Evolutionary conservation across 2,888 invertebrate species (phyloP), one percentile per base, ranked within the genome.

Genomic region (Stramonita haemastoma): DNA sequence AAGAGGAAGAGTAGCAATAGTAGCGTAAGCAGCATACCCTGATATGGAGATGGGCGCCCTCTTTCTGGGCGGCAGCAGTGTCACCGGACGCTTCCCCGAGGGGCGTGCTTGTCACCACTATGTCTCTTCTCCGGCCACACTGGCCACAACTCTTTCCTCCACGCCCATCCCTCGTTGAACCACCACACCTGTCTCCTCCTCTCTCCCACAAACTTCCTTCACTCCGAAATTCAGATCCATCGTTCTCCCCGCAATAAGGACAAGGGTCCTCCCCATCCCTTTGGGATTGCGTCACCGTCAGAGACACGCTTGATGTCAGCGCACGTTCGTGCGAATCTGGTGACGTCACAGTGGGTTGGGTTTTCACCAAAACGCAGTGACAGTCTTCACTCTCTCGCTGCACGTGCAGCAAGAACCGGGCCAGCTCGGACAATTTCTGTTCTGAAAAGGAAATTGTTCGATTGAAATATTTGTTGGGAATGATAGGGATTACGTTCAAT

Each of bases 371-470:
- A 26, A 84, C 84, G 15, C 84, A 84, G 57, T 84, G 84, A 84
- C 84, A 84, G 84, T 84, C 56, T 29, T 57, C 56, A n/a, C 56
- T 29, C 56, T 84, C 57, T 84, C n/a, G 57, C n/a, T 84, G 84
- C 57, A 84, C 84, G 84, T 84, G 84, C 57, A 84, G 57, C 29
- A 84, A 29, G 22, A 84, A 84, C 57, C 57, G 29, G 84, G 84
- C 57, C 56, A 84, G 84, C 13, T 57, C 57, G n/a, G 29, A 19
- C 13, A 84, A 29, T 13, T 57, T 57, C 84, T 84, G 56, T 15
- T 84, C 84, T 84, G 46, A 17, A 46, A 19, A 83, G 4, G 22
- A 83, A 83, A 46, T 4, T 11, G 26, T 11, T n/a, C n/a, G 26
- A 73, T 26, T 26, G 26, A 73, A 73, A n/a, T 26, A 11, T 11